Conservation (phyloP, 2,888 invertebrate species). For the Cephonodes hylas region DNA sequence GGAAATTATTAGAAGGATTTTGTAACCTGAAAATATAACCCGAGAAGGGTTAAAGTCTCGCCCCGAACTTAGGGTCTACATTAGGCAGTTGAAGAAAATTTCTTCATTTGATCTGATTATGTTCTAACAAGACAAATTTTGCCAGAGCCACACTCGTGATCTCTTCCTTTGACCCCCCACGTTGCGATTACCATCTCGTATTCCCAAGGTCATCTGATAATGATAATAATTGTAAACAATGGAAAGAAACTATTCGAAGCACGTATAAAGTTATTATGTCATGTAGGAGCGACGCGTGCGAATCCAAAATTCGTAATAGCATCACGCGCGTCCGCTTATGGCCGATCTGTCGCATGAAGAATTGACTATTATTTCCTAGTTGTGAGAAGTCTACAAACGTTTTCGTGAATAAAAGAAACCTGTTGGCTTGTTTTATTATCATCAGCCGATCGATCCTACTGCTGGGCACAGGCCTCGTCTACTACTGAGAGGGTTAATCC, state of each 20-base stretch:
- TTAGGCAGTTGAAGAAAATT: too few species aligned
- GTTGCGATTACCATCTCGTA: neutral
- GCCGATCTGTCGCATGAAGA: conserved; percentile 25
- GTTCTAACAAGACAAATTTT: neutral
- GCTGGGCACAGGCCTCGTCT: too few species aligned
- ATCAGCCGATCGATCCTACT: too few species aligned
- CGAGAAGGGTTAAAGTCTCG: too few species aligned
- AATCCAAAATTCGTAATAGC: conserved; percentile 35
- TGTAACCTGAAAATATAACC: too few species aligned
- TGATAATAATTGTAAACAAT: conserved; percentile 38
- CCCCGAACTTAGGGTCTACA: too few species aligned
- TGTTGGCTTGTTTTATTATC: too few species aligned
- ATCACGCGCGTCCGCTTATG: conserved; percentile 34
- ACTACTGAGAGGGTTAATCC: too few species aligned
- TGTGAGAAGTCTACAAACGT: too few species aligned
- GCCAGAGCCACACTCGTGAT: neutral
- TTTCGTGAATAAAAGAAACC: too few species aligned
- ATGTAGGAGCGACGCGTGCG: conserved; percentile 32
- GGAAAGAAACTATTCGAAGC: conserved; percentile 38
- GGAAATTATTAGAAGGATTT: too few species aligned
- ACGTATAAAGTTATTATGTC: conserved; percentile 47
- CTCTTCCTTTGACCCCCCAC: conserved; percentile 1
- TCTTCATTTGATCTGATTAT: neutral
- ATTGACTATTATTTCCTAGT: conserved; percentile 17
- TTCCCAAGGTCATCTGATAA: conserved; percentile 24